phyloP scores from a whole-genome alignment of 2,888 invertebrate species.

The Lasius fuliginosus region DNA sequence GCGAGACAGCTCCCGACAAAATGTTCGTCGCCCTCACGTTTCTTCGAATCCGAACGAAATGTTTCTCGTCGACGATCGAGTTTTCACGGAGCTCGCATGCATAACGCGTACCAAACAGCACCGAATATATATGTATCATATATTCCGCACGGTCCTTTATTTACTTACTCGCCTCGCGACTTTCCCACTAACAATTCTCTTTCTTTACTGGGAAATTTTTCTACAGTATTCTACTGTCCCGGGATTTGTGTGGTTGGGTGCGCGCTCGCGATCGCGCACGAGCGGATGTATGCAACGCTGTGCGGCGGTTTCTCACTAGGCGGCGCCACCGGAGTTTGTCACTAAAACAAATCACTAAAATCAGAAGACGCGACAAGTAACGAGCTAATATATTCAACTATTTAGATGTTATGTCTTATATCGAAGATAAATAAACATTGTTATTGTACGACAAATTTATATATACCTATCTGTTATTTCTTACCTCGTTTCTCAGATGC shows the following conservation, averaged over 20 bases:
- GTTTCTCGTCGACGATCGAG: background rate
- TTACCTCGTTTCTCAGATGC: background rate
- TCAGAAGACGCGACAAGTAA: background rate
- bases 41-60: background rate
- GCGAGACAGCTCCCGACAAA: background rate
- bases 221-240: conserved; percentile 65
- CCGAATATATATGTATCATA: background rate
- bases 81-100: conserved; percentile 16
- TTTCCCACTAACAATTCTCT: conserved; percentile 82
- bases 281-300: conserved; percentile 62
- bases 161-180: conserved; percentile 82
- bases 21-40: background rate
- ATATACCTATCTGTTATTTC: background rate
- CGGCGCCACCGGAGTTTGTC: background rate
- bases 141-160: conserved; percentile 69
- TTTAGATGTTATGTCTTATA: too few relatives aligned
- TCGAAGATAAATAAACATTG: background rate
- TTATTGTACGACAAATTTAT: background rate
- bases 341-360: background rate
- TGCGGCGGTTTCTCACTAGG: background rate
- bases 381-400: background rate
- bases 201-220: conserved; percentile 84
- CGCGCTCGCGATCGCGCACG: conserved; percentile 72
- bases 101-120: background rate
- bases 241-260: conserved; percentile 70